These are phyloP conservation scores for Falco punctatus DNA, from an alignment of 2,113 vertebrate genomes.

Conservation along the genomic window DNA sequence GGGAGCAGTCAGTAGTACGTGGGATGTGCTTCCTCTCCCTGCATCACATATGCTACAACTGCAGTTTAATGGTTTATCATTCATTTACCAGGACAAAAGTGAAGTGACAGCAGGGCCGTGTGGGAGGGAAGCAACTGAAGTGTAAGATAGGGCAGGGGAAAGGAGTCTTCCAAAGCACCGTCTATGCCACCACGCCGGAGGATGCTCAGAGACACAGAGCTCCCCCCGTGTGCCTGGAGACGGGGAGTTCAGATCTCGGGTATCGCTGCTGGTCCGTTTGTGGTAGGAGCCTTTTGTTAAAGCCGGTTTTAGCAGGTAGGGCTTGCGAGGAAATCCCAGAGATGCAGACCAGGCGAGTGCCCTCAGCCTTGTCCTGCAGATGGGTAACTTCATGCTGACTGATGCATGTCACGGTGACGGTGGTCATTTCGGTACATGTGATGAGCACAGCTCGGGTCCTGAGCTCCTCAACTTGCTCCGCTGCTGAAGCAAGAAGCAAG, in stretches of 20 bases:
- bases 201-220: neutral
- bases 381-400: accelerated
- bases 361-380: neutral
- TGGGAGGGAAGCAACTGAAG: neutral
- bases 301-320: neutral
- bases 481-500: neutral
- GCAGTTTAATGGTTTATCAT: neutral
- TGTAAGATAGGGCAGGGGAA: neutral
- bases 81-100: slow-evolving; percentile 18
- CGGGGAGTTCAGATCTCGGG: accelerated
- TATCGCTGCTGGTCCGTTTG: accelerated
- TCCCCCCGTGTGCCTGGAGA: neutral
- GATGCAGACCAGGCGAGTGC: accelerated
- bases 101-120: slow-evolving; percentile 44
- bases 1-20: neutral
- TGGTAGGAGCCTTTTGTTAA: neutral
- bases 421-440: accelerated
- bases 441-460: neutral
- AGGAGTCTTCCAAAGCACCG: neutral
- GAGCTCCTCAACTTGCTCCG: accelerated
- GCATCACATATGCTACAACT: neutral
- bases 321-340: neutral
- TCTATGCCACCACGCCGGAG: neutral
- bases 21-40: neutral
- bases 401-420: accelerated